A percentile compares a stretch with the other conserved stretches of the same genome.
Evolutionary conservation across 2,113 vertebrate genomes (phyloP).

Genomic region (Alligator sinensis): DNA sequence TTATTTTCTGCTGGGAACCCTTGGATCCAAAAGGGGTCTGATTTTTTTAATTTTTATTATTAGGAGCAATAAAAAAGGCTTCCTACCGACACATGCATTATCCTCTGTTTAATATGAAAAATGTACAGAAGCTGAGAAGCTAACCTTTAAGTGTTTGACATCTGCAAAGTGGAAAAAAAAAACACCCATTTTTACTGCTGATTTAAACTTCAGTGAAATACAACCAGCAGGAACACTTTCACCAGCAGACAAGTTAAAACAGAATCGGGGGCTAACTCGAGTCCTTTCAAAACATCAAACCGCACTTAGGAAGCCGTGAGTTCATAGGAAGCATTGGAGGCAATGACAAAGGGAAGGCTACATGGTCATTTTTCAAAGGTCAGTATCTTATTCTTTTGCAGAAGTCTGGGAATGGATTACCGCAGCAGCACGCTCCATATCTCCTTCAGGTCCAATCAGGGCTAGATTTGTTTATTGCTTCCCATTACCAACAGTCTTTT

Average conservation of each 20-base stretch:
- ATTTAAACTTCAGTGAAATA: constrained; percentile 4
- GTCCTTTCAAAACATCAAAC: background rate
- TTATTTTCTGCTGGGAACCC: background rate
- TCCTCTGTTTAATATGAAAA: constrained; percentile 2
- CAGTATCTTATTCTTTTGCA: background rate
- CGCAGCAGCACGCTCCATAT: background rate
- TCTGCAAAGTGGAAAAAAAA: background rate
- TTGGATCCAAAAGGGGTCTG: background rate
- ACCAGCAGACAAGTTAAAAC: background rate
- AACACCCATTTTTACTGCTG: background rate
- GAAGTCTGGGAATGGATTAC: background rate
- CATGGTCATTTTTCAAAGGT: background rate
- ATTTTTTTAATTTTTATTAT: background rate
- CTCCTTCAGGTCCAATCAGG: background rate
- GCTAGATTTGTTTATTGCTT: constrained; percentile 27
- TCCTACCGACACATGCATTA: background rate
- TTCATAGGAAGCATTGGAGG: background rate
- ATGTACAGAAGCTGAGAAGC: constrained; percentile 5
- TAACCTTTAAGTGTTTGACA: constrained; percentile 18
- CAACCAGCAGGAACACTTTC: background rate
- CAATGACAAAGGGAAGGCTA: background rate
- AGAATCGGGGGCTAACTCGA: background rate
- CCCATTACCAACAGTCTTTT: background rate
- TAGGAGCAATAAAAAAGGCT: background rate
- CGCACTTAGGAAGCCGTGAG: background rate